phyloP scores from a whole-genome alignment of 2,797 vertebrate genomes.

The Pelobates cultripes region DNA sequence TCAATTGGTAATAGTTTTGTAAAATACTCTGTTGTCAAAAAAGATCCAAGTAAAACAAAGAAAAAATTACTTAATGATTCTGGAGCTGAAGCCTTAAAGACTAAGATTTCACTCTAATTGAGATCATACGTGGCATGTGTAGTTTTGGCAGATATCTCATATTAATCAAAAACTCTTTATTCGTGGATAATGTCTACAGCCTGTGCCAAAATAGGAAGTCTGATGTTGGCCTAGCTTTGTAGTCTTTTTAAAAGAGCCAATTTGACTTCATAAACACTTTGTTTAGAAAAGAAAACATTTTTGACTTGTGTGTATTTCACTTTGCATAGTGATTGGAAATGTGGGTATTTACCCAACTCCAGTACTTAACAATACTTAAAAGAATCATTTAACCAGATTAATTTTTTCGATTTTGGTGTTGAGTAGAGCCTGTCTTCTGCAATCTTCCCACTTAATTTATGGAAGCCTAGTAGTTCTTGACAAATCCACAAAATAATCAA shows the following conservation, averaged over 20 bases:
- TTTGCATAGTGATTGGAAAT: neutral
- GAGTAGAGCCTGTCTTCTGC: too few species aligned
- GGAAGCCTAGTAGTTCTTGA: too few species aligned
- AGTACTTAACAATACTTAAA: too few species aligned
- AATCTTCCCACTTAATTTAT: too few species aligned
- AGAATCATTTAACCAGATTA: too few species aligned
- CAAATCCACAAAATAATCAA: too few species aligned
- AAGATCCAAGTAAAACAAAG: conserved; percentile 84
- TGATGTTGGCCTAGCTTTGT: conserved; percentile 70
- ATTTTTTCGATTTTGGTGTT: too few species aligned
- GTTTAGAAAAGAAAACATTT: conserved; percentile 4
- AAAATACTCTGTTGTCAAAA: conserved; percentile 73
- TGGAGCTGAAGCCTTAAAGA: conserved; percentile 77
- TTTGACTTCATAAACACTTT: conserved; percentile 85
- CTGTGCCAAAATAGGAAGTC: conserved; percentile 73
- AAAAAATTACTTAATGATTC: conserved; percentile 78
- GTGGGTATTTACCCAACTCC: too few species aligned
- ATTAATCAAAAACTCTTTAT: conserved; percentile 88
- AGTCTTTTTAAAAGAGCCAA: conserved; percentile 78
- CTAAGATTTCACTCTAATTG: conserved; percentile 88
- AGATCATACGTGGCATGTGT: conserved; percentile 86
- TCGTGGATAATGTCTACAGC: conserved; percentile 79
- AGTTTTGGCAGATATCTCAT: conserved; percentile 80
- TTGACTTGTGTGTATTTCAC: neutral
- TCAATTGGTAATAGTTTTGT: conserved; percentile 67